Conservation (phyloP, 2,797 vertebrate species). For the Chiroxiphia lanceolata region DNA sequence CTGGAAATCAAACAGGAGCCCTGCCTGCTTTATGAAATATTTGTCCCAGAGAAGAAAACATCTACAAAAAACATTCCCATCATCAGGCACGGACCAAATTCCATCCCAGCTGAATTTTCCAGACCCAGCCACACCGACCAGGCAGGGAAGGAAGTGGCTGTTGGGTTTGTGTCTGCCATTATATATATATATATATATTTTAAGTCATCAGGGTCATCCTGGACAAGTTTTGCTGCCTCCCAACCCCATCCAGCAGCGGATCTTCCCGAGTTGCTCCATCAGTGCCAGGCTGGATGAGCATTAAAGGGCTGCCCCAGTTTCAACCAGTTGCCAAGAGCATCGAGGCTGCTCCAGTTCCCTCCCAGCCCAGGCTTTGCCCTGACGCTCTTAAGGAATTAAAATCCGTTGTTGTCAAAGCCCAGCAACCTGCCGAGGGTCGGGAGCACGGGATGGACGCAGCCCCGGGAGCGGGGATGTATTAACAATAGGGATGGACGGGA, state of each 20-base stretch:
- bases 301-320: conserved; percentile 39
- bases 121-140: rapidly evolving
- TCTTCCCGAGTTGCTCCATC: not conserved
- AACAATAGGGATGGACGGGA: not conserved
- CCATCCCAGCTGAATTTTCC: not conserved
- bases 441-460: not conserved
- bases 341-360: not conserved
- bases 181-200: no score
- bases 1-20: not conserved
- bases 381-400: conserved; percentile 51
- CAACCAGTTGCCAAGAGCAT: not conserved
- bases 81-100: not conserved
- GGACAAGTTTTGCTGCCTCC: not conserved
- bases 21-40: not conserved
- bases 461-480: not conserved
- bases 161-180: not conserved
- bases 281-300: not conserved
- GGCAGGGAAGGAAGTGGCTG: not conserved
- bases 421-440: not conserved
- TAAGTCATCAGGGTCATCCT: not conserved
- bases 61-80: rapidly evolving
- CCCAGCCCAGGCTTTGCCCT: not conserved
- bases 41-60: not conserved
- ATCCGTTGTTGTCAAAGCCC: not conserved
- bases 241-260: not conserved